These are phyloP conservation scores for Asteroscopus sphinx DNA, from an alignment of 2,888 invertebrate species.

Conservation along the genomic window DNA sequence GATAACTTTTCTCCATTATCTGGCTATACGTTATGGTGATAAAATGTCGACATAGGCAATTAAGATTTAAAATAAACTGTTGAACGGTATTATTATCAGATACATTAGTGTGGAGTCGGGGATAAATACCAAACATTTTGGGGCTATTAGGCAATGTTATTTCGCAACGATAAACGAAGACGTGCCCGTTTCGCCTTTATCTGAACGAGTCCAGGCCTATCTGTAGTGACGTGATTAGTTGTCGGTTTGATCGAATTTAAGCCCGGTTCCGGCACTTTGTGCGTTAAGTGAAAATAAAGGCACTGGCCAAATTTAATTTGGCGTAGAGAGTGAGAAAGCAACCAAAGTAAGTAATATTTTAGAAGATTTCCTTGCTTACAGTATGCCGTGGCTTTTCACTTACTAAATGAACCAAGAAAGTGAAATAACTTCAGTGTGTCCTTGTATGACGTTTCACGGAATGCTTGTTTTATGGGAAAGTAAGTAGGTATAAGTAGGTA, in stretches of 20 bases:
- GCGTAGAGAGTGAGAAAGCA: constrained; percentile 1
- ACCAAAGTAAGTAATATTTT: constrained; percentile 17
- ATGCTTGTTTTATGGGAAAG: not conserved
- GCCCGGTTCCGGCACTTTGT: constrained; percentile 31
- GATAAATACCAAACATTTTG: constrained; percentile 33
- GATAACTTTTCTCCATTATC: constrained; percentile 42
- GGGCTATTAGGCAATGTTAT: constrained; percentile 26
- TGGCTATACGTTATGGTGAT: constrained; percentile 18
- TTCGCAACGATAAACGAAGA: constrained; percentile 25
- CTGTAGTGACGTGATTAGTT: constrained; percentile 37
- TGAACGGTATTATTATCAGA: constrained; percentile 9
- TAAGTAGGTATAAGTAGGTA: no score
- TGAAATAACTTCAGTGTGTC: not conserved
- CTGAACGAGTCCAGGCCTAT: constrained; percentile 29
- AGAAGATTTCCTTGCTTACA: constrained; percentile 1
- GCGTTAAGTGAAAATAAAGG: constrained; percentile 44
- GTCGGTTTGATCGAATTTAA: constrained; percentile 42
- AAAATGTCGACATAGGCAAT: constrained; percentile 30
- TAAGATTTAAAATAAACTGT: constrained; percentile 29
- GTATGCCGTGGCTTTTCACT: no score
- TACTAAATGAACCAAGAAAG: no score
- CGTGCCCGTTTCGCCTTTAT: constrained; percentile 34
- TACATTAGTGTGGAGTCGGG: constrained; percentile 32
- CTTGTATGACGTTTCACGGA: not conserved
- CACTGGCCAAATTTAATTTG: constrained; percentile 33